Evolutionary conservation across 2,888 invertebrate species (phyloP), one percentile per base, ranked within the genome.

Genomic region (Chelonus formosanus): DNA sequence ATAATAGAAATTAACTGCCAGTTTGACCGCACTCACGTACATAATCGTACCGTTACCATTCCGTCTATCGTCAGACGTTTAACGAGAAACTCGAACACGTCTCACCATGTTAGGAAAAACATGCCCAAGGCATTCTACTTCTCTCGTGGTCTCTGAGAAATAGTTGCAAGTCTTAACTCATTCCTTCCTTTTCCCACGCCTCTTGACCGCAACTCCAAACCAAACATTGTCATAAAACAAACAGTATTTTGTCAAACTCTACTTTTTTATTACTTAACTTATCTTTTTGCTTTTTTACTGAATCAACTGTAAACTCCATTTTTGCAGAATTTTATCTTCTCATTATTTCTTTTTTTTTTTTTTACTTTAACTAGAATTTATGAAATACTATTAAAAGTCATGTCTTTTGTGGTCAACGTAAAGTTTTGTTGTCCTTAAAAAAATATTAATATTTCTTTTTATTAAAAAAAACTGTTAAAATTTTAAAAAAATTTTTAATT

Each of bases 201-300:
- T 61, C 53, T 53, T 61, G 61, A 61, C 61, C 53, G 53, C 61
- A 53, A 35, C 35, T 36, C 10, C 43, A 64, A 10, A 8, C 35
- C 47, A 31, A 56, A 47, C 50, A 40, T 62, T 58, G 59, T 67
- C 61, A 63, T 66, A 60, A 55, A 56, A 70, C 8, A 10, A 10
- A 20, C 47, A 8, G 20, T 44, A 31, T 65, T 60, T 59, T 56
- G 61, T 65, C 53, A 57, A 54, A 40, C 5, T 7, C 32, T 36
- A 55, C 20, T 35, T 10, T 36, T 55, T 6, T 31, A 7, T 5
- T 4, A 10, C 10, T 20, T 40, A 20, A 20, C 32, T 52, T 31
- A 5, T 3, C 40, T 40, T 40, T 40, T 40, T 6, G 4, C 6
- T 40, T 40, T 40, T 5, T 40, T 40, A 4, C 4, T 40, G 6